Base-by-base conservation (phyloP, 2,113 vertebrate genomes). In the Pogona vitticeps region DNA sequence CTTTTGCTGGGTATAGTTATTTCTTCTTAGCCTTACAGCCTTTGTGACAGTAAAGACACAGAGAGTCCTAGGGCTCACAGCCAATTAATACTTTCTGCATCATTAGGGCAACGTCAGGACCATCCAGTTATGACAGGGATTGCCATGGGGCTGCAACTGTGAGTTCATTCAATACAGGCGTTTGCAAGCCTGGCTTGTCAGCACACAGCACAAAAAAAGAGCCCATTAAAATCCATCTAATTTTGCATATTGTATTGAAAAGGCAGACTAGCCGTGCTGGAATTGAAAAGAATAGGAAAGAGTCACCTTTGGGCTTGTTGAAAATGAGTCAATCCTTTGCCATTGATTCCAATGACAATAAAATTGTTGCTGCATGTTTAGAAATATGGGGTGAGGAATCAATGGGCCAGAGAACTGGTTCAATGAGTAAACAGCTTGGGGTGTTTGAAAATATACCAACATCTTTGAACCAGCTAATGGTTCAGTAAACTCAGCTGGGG, bases 321-420 rank as follows among this genome's bases (percentile, higher is more conserved):
- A 6, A 72, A 36, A 42, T 17, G 17, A 3, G 6, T 77, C 67
- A 9, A 6, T 80, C 15, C 36, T 83, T 40, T 65, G 33, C 23
- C 76, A 73, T 70, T 80, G 67, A 58, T n/a, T 77, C 36, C 23
- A 58, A 17, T 58, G 5, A 52, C 46, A 79, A 76, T 26, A 36
- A 17, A 33, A 65, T 15, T 67, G 0, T 1, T 2, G 42, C 17
- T 70, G 2, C 1, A 9, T 0, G 18, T 83, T 46, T 28, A 63
- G 61, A 20, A 21, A 63, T 23, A 63, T 23, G 73, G 84, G 26
- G 26, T 28, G 6, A 67, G 10, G 26, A 31, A 67, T 10, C 6
- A 33, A 0, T 14, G 1, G 12, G 1, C 6, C 42, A 36, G n/a
- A 56, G 2, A 1, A 3, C 0, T 1, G 0, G n/a, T 26, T 28